Evolutionary conservation across 2,113 vertebrate genomes (phyloP).

Genomic region (Tamias sibiricus): DNA sequence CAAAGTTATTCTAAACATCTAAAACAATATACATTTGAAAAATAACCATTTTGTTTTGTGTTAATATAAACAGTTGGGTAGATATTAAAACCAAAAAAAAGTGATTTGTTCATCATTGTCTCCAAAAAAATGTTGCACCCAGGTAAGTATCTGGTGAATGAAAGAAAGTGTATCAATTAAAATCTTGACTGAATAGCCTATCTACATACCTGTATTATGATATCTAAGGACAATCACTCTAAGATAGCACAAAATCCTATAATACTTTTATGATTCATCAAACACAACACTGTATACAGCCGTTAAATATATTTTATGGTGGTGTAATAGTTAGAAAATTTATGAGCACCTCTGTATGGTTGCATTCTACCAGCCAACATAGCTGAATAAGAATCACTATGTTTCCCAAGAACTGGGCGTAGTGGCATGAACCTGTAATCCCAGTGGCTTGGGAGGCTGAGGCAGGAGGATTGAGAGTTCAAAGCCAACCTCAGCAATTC

Average conservation of each 20-base stretch:
- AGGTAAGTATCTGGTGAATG: constrained; percentile 9
- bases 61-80: constrained; percentile 4
- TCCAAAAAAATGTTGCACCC: constrained; percentile 18
- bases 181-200: constrained; percentile 15
- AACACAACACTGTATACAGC: background rate
- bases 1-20: background rate
- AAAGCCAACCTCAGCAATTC: no score
- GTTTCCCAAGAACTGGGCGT: no score
- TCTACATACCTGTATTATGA: background rate
- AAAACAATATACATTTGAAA: background rate
- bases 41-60: constrained; percentile 17
- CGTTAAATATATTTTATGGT: background rate
- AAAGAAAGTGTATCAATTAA: constrained; percentile 21
- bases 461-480: no score
- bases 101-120: background rate
- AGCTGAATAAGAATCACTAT: background rate
- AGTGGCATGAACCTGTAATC: no score
- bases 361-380: background rate
- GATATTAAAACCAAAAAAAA: background rate
- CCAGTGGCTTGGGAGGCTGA: no score
- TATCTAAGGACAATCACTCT: background rate
- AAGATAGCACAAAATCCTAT: constrained; percentile 1
- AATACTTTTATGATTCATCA: constrained; percentile 13
- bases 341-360: background rate
- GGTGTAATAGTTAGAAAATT: background rate